Conservation (phyloP, 2,797 vertebrate species). For the Gila robusta region DNA sequence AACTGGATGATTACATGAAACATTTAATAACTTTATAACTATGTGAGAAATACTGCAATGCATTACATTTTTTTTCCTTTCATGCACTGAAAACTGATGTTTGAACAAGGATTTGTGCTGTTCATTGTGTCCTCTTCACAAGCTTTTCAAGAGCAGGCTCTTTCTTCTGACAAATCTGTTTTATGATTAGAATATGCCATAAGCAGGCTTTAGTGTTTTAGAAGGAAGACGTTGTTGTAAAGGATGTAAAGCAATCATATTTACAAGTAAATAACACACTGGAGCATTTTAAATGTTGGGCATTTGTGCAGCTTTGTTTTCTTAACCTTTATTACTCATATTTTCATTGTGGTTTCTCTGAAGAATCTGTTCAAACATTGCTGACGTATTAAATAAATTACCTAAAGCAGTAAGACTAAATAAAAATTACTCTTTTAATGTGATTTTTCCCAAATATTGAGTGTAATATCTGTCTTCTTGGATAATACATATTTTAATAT, state of each 20-base stretch:
- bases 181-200: background rate
- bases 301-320: background rate
- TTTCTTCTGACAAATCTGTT: constrained; percentile 10
- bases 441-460: background rate
- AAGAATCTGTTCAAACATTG: constrained; percentile 8
- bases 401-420: constrained; percentile 18
- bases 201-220: background rate
- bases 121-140: background rate
- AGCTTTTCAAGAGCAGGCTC: background rate
- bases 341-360: constrained; percentile 15
- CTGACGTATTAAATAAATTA: background rate
- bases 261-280: background rate
- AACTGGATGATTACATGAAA: constrained; percentile 3
- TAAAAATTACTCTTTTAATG: background rate
- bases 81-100: constrained; percentile 3
- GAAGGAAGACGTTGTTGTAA: too few relatives aligned
- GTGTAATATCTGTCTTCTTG: background rate
- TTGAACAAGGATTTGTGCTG: background rate
- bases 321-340: background rate
- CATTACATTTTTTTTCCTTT: background rate
- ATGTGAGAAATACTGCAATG: background rate
- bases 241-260: constrained; percentile 3
- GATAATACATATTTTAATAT: background rate
- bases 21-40: constrained; percentile 4
- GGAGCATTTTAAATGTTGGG: background rate